Evolutionary conservation across 2,888 invertebrate species (phyloP).

Genomic region (Volucella inflata): DNA sequence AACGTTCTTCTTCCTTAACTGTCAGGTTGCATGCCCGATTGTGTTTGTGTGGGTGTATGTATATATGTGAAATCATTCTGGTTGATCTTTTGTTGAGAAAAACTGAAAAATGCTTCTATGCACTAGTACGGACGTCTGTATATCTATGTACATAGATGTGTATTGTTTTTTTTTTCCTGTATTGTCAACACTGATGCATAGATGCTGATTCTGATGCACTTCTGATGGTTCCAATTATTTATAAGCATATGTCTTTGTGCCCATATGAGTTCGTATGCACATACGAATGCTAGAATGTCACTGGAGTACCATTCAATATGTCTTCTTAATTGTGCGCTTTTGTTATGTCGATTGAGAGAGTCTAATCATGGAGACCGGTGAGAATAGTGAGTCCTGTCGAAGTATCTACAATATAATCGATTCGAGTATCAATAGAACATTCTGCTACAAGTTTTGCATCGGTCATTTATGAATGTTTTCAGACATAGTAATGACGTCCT

Average conservation of each 20-base stretch:
- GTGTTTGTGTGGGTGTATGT: neutral
- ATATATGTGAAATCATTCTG: conserved; percentile 14
- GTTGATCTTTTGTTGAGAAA: conserved; percentile 3
- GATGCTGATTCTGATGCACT: too few relatives aligned
- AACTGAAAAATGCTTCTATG: conserved; percentile 8
- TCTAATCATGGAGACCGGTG: conserved; percentile 49
- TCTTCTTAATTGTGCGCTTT: conserved; percentile 65
- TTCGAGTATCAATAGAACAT: neutral
- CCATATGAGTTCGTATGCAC: conserved; percentile 35
- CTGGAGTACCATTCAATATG: conserved; percentile 55
- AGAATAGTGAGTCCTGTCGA: conserved; percentile 33
- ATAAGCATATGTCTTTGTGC: conserved; percentile 64
- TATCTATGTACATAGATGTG: neutral
- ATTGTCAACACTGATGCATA: neutral
- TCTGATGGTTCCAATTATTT: conserved; percentile 58
- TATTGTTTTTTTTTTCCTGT: neutral
- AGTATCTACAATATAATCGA: neutral
- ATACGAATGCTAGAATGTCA: conserved; percentile 38
- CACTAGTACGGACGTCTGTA: conserved; percentile 2
- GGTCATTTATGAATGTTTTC: conserved; percentile 42
- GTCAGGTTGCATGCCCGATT: neutral
- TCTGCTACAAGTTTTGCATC: neutral
- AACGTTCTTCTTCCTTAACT: conserved; percentile 20
- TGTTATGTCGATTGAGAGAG: conserved; percentile 70
- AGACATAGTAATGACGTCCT: conserved; percentile 65